phyloP scores from a whole-genome alignment of 2,113 vertebrate genomes.

The Odontesthes bonariensis region DNA sequence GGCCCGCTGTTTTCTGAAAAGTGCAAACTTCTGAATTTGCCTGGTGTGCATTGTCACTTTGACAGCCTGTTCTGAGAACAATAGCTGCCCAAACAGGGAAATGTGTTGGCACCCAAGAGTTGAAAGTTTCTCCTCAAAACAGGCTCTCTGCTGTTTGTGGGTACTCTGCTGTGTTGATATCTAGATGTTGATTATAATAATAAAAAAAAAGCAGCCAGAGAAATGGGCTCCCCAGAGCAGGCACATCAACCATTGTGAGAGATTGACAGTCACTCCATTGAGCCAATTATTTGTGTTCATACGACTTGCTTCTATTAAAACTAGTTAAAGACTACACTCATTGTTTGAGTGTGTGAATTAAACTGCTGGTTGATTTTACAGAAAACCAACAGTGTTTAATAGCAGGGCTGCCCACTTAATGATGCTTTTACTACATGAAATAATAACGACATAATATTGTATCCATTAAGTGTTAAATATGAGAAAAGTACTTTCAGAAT shows the following conservation, averaged over 20 bases:
- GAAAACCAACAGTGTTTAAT: conserved; percentile 59
- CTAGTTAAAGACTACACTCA: conserved; percentile 75
- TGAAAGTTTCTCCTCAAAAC: conserved; percentile 78
- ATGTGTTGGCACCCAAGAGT: conserved; percentile 80
- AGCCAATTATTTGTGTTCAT: conserved; percentile 80
- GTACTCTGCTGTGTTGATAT: conserved; percentile 82
- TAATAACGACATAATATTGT: conserved; percentile 53
- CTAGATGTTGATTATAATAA: conserved; percentile 83
- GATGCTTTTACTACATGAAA: conserved; percentile 42
- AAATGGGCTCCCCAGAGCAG: conserved; percentile 69
- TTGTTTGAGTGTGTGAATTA: conserved; percentile 58
- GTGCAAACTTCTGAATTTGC: conserved; percentile 82
- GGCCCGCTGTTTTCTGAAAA: conserved; percentile 81
- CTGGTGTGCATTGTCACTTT: conserved; percentile 80
- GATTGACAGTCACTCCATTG: conserved; percentile 81
- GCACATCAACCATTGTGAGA: conserved; percentile 71
- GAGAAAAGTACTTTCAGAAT: conserved; percentile 9
- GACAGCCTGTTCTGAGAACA: conserved; percentile 83
- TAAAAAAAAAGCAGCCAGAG: conserved; percentile 70
- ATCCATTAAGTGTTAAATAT: conserved; percentile 50
- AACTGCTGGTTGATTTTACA: conserved; percentile 51
- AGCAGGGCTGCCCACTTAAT: conserved; percentile 47
- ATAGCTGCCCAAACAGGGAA: conserved; percentile 82
- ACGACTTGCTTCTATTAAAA: conserved; percentile 72
- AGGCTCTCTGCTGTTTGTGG: conserved; percentile 79